These are phyloP conservation scores for Callosobruchus maculatus DNA, from an alignment of 2,888 invertebrate genomes.

Conservation along the genomic window DNA sequence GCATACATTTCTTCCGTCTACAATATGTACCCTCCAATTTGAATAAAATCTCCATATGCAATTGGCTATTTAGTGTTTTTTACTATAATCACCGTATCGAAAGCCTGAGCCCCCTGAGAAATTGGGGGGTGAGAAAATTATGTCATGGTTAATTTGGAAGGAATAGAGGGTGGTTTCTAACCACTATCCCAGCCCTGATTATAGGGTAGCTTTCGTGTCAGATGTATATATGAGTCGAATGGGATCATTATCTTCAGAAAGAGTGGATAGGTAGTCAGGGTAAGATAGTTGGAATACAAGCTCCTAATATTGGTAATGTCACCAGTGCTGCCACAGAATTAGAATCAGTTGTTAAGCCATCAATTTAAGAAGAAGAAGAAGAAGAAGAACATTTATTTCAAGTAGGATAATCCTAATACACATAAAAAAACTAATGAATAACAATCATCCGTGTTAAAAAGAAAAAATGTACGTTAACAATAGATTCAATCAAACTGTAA, in stretches of 20 bases:
- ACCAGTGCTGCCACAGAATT: too few relatives aligned
- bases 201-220: background rate
- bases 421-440: too few relatives aligned
- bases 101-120: background rate
- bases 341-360: too few relatives aligned
- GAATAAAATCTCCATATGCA: background rate
- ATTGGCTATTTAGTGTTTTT: background rate
- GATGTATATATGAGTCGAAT: background rate
- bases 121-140: background rate
- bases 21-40: background rate
- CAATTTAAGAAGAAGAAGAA: too few relatives aligned
- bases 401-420: too few relatives aligned
- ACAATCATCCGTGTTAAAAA: too few relatives aligned
- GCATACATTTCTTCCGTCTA: background rate
- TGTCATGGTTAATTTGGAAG: background rate
- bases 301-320: too few relatives aligned
- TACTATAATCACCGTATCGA: background rate
- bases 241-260: background rate
- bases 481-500: too few relatives aligned
- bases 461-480: too few relatives aligned
- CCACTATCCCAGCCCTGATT: background rate
- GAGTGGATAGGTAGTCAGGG: too few relatives aligned
- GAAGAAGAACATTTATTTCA: too few relatives aligned
- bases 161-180: background rate
- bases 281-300: too few relatives aligned